Evolutionary conservation across 2,113 vertebrate genomes (phyloP).

Genomic region (Melanocharis versteri): DNA sequence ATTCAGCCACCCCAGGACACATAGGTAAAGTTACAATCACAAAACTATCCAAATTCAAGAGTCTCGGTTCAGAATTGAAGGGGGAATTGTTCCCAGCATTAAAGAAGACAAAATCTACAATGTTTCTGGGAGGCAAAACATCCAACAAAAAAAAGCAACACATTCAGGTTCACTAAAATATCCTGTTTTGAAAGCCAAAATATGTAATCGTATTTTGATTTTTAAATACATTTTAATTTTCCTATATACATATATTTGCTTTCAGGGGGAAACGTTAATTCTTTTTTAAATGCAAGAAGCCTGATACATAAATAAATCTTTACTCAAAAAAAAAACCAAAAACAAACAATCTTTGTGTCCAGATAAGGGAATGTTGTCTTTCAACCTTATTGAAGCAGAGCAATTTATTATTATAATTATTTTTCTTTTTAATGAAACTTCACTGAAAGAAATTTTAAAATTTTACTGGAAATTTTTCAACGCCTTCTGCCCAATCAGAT

Average conservation of each 20-base stretch:
- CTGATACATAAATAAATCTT: background rate
- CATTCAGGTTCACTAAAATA: background rate
- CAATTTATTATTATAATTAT: background rate
- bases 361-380: background rate
- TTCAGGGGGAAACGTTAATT: background rate
- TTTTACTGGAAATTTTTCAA: background rate
- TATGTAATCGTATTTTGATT: background rate
- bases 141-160: background rate
- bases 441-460: background rate
- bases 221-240: background rate
- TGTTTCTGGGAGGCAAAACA: background rate
- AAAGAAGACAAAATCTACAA: background rate
- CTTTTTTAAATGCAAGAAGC: background rate
- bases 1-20: too few relatives aligned
- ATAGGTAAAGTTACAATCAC: background rate
- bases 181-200: background rate
- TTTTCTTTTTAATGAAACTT: background rate
- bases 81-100: background rate
- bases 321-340: background rate
- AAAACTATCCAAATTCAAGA: background rate
- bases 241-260: background rate
- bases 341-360: background rate
- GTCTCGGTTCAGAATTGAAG: background rate
- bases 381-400: background rate
- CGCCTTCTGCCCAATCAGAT: background rate